Base-by-base conservation (phyloP, 2,797 vertebrate genomes). In the Rhinogobio ventralis region DNA sequence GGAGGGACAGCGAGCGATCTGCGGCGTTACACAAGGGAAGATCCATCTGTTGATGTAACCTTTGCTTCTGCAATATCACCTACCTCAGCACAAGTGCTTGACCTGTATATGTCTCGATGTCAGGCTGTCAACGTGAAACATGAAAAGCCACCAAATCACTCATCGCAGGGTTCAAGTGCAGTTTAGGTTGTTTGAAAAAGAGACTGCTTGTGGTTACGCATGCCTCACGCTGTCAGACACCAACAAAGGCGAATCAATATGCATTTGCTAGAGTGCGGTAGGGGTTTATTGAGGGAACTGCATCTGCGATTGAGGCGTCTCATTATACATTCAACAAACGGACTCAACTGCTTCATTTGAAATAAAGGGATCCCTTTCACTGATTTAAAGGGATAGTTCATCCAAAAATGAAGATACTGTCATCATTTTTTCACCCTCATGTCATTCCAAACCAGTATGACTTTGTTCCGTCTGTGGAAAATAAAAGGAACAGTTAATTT, bases 1-100 rank as follows among this genome's bases (percentile, higher is more conserved):
- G 57, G 39, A 81, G 28, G 68, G 39, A 81, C 75, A 80, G 64
- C n/a, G 66, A 77, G 67, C 28, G 64, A 57, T 60, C 15, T 60
- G 19, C 5, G 7, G 30, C 15, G 33, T 49, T 79, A 68, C 73
- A 74, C 25, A 57, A 7, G 36, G n/a, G 66, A 67, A 62, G 68
- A 91, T 92, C 90, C 90, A 91, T 92, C 91, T 91, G 91, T 89
- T 91, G 91, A 90, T 79, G 79, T 90, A 90, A 93, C 90, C 92
- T 91, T 85, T 79, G 69, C 23, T 66, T 69, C 75, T 62, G 7
- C n/a, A 30, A n/a, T 74, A 67, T 51, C 71, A 68, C 36, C 64
- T 46, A 33, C 36, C 49, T 76, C 51, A 60, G 42, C 51, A 45
- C 82, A 78, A 30, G 49, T 69, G 46, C 5, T 77, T 62, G 75